Evolutionary conservation across 2,113 vertebrate genomes (phyloP), one percentile per base, ranked within the genome.

Genomic region (Rhizomys pruinosus): DNA sequence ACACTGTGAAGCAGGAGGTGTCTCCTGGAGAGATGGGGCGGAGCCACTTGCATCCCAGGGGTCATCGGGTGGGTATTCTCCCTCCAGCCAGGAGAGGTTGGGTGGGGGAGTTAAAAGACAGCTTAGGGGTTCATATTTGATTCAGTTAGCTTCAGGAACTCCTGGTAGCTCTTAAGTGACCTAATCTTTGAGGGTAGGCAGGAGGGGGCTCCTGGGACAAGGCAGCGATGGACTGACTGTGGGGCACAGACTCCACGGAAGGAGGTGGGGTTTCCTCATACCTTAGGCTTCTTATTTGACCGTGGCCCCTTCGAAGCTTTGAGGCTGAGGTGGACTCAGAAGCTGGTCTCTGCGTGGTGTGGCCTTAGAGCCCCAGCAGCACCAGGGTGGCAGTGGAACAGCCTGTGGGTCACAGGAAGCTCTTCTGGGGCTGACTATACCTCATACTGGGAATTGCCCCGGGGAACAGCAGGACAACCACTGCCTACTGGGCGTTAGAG

Each of bases 21-120:
- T 66, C 47, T 59, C 34, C 0, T 52, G 74, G 68, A 63, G 71
- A 42, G 23, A 37, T 39, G 19, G n/a, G 32, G 44, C 34, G 57
- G 42, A 44, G 57, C 29, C 34, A 13, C 66, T 63, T 0, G 0
- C 25, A n/a, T 25, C 7, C 29, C 12, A 22, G 79, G 78, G 64
- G 47, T 27, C 8, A 22, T 0, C 2, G 44, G 12, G 59, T 0
- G 55, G 12, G 59, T 0, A 0, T 42, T 3, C 12, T 2, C 13
- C 34, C 55, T 39, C 20, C 27, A 8, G 47, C 44, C 61, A 23
- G 77, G 88, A 37, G n/a, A 20, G 32, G 57, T 5, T 16, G 27
- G 76, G 44, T 27, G 69, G 52, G 20, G 63, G 9, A 4, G 19
- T 17, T 73, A 4, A 61, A 47, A 25, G 4, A 52, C 47, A 52